Percentiles rank a stretch among this genome's conserved stretches.
phyloP scores from a whole-genome alignment of 2,888 invertebrate genomes.

The Auanema sp. region DNA sequence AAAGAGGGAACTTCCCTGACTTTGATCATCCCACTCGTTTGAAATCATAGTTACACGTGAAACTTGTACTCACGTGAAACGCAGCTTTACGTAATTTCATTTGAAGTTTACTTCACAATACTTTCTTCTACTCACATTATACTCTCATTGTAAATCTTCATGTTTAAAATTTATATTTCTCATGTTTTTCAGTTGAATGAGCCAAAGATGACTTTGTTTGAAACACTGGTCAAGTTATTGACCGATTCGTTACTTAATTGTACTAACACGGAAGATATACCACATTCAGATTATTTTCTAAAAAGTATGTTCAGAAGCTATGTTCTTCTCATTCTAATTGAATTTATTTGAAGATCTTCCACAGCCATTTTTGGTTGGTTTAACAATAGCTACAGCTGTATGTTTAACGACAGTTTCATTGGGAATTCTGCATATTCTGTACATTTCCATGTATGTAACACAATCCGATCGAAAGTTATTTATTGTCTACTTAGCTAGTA shows the following conservation, averaged over 20 bases:
- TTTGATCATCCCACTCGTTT: no score
- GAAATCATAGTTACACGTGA: no score
- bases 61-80: no score
- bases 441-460: slow-evolving; percentile 52
- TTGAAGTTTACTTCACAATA: no score
- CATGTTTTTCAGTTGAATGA: no score
- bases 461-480: slow-evolving; percentile 44
- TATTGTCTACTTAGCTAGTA: slow-evolving; percentile 53
- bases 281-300: slow-evolving; percentile 44
- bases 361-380: slow-evolving; percentile 43
- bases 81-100: no score
- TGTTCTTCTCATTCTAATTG: not conserved
- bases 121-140: no score
- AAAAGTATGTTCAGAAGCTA: slow-evolving; percentile 26
- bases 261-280: slow-evolving; percentile 38
- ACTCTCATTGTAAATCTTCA: no score
- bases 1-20: no score
- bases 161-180: no score
- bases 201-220: slow-evolving; percentile 17
- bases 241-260: slow-evolving; percentile 56
- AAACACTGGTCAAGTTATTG: slow-evolving; percentile 48
- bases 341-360: slow-evolving; percentile 31
- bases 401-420: slow-evolving; percentile 47
- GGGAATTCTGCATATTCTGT: slow-evolving; percentile 52
- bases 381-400: slow-evolving; percentile 42